Evolutionary conservation across 2,797 vertebrate species (phyloP).

Genomic region (Sitta carolinensis): DNA sequence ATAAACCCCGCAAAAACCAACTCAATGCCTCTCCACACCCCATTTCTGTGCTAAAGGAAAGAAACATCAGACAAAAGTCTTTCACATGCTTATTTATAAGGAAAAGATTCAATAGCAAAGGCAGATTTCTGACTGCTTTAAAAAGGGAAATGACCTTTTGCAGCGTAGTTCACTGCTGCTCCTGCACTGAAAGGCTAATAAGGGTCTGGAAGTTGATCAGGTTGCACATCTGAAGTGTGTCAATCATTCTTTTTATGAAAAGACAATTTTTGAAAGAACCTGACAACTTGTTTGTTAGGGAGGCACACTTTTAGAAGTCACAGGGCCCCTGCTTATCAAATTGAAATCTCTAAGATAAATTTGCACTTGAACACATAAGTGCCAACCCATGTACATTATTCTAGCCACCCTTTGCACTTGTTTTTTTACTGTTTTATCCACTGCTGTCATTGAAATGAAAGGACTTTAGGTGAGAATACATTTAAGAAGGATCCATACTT

Average conservation of each 20-base stretch:
- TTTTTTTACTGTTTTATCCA: neutral
- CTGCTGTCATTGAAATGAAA: neutral
- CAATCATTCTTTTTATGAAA: conserved; percentile 55
- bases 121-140: neutral
- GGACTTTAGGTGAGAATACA: neutral
- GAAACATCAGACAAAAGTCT: neutral
- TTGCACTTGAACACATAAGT: neutral
- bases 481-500: neutral
- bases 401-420: neutral
- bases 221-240: conserved; percentile 40
- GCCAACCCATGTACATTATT: neutral
- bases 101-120: neutral
- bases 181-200: neutral
- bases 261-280: neutral
- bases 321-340: neutral
- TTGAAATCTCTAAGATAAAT: neutral
- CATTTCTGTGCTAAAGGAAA: neutral
- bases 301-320: neutral
- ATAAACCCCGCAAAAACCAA: accelerated
- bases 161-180: neutral
- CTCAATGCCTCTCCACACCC: neutral
- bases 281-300: neutral
- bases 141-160: conserved; percentile 1
- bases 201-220: neutral
- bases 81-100: neutral